Base-by-base conservation (phyloP, 2,113 vertebrate species). In the Mobula hypostoma region DNA sequence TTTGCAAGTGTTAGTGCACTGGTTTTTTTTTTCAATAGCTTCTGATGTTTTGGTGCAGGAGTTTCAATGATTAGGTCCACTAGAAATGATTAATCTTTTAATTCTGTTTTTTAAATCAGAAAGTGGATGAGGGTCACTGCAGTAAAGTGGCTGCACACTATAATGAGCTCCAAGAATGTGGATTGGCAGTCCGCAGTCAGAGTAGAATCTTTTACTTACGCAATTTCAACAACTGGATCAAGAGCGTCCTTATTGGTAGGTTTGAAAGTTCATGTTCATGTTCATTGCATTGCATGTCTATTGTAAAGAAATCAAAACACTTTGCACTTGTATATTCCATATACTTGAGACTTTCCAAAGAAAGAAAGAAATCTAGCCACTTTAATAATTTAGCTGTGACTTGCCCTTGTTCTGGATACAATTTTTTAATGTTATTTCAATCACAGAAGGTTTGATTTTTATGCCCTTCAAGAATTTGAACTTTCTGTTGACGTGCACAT, bases 161-260 rank as follows among this genome's bases (percentile, higher is more conserved):
- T 94, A 99, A 99, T 95, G 96, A 97, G 7, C 97, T 99, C 88
- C 97, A 99, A 95, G 99, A 99, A 95, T 97, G 97, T 27, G 98
- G 99, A 6, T 96, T 99, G 94, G 97, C 97, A 27, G 98, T 96
- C 40, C 97, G 98, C 21, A 99, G 97, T 95, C 97, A 96, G 94
- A 99, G 98, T 95, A 97, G 98, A 90, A 99, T 99, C 95, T 97
- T 99, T 96, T 97, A 98, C 96, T 97, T 99, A 96, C 98, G 99
- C 94, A 99, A 99, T 96, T 99, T 99, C 95, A 99, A 99, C 97
- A 99, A 99, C 95, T 99, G 99, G 99, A 97, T 99, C 94, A 99
- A 99, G 96, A 99, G 98, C 0, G 97, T 98, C 83, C 97, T 99
- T 77, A 99, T 99, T 82, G 98, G 99, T 99, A 97, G 96, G 94